A percentile compares a stretch with the other conserved stretches of the same genome.
Evolutionary conservation across 1,140 invertebrate species (phyloP).

Genomic region (Paraescarpia echinospica): DNA sequence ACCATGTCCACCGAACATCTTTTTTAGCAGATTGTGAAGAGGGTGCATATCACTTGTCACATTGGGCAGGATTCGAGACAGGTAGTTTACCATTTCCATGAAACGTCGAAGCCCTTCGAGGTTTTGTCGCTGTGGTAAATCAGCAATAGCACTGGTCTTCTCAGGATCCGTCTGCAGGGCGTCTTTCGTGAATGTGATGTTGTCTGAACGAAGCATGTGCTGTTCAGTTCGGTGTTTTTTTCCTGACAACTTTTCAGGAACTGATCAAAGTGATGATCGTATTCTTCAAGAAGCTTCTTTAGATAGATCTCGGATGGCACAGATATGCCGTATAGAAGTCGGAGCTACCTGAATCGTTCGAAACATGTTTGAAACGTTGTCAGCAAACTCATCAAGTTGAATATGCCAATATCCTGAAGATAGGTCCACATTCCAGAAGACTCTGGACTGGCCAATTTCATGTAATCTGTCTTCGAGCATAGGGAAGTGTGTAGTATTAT

Average conservation of each 20-base stretch:
- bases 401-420: constrained; percentile 38
- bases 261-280: constrained; percentile 18
- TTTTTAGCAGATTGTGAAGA: constrained; percentile 22
- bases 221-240: constrained; percentile 51
- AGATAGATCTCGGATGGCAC: constrained; percentile 48
- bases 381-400: constrained; percentile 35
- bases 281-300: neutral
- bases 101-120: constrained; percentile 34
- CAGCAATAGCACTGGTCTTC: constrained; percentile 50
- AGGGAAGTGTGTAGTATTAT: constrained; percentile 33
- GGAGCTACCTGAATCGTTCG: constrained; percentile 31
- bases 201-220: neutral
- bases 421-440: constrained; percentile 36
- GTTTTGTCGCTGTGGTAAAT: constrained; percentile 32
- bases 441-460: constrained; percentile 33
- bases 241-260: constrained; percentile 46
- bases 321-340: constrained; percentile 33
- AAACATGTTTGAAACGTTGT: constrained; percentile 38
- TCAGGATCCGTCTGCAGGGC: constrained; percentile 53
- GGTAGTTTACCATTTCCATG: constrained; percentile 38
- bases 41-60: constrained; percentile 13
- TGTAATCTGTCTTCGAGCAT: constrained; percentile 38
- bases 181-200: constrained; percentile 33
- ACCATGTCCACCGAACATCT: constrained; percentile 29
- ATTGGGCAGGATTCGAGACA: constrained; percentile 34